Evolutionary conservation across 64 coral and sea anemone species (phyloP).

Genomic region (Hydrozoanthus tunicans): DNA sequence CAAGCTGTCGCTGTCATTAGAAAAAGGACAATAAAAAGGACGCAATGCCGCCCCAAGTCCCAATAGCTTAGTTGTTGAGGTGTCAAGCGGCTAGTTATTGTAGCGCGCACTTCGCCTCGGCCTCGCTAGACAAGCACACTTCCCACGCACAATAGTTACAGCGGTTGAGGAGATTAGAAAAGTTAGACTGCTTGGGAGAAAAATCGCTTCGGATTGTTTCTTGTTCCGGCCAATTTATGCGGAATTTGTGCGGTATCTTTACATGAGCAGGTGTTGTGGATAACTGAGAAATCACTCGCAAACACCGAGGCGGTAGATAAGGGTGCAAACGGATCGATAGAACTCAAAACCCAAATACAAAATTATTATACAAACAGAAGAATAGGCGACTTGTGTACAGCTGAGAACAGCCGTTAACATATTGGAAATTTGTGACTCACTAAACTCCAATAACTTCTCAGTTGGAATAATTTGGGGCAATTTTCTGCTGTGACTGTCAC

Average conservation of each 20-base stretch:
- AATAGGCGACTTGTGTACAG: slow-evolving; percentile 46
- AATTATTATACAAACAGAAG: slow-evolving; percentile 41
- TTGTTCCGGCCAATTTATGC: slow-evolving; percentile 66
- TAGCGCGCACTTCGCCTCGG: slow-evolving; percentile 10
- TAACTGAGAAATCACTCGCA: slow-evolving; percentile 50
- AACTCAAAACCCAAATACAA: slow-evolving; percentile 61
- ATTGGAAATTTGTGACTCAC: slow-evolving; percentile 16
- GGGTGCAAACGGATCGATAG: slow-evolving; percentile 49
- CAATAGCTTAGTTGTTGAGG: slow-evolving; percentile 99
- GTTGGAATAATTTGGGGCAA: slow-evolving; percentile 34
- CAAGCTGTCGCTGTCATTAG: slow-evolving; percentile 98
- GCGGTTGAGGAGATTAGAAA: slow-evolving; percentile 48
- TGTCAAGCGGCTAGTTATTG: slow-evolving; percentile 70
- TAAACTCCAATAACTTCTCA: slow-evolving; percentile 14
- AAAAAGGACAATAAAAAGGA: slow-evolving; percentile 82
- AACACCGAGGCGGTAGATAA: slow-evolving; percentile 60
- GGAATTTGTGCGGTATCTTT: slow-evolving; percentile 56
- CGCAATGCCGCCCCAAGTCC: slow-evolving; percentile 75
- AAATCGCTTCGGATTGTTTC: slow-evolving; percentile 27
- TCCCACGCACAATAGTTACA: slow-evolving; percentile 40
- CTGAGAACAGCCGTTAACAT: slow-evolving; percentile 11
- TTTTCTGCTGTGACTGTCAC: slow-evolving; percentile 16
- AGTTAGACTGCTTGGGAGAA: slow-evolving; percentile 32
- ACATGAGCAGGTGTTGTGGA: slow-evolving; percentile 55
- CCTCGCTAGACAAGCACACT: neutral